Percentiles rank a stretch among this genome's conserved stretches.
phyloP scores from a whole-genome alignment of 2,113 vertebrate species.

The Cebus imitator region DNA sequence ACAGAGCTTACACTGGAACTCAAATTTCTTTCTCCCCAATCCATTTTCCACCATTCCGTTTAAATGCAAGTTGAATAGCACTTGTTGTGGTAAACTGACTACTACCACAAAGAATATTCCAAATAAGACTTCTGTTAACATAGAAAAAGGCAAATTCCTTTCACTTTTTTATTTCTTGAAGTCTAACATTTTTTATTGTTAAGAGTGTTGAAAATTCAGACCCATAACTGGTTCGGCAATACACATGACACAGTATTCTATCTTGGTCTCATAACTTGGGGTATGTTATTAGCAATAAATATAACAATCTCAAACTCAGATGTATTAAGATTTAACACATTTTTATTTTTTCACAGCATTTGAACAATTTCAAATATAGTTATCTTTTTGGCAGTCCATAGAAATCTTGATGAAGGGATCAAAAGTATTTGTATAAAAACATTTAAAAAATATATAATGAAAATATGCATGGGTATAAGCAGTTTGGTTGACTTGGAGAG shows the following conservation, averaged over 20 bases:
- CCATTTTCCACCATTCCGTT: not conserved
- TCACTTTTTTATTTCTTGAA: not conserved
- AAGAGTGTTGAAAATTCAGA: constrained; percentile 11
- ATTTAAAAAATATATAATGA: not conserved
- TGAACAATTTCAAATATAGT: constrained; percentile 66
- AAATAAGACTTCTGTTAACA: not conserved
- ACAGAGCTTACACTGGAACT: not conserved
- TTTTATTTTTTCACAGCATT: constrained; percentile 59
- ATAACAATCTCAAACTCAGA: not conserved
- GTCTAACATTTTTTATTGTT: not conserved
- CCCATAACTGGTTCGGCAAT: not conserved
- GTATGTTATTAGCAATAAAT: not conserved
- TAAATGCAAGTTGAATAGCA: not conserved
- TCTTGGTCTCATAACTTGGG: not conserved
- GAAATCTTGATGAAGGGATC: constrained; percentile 39
- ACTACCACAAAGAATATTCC: not conserved
- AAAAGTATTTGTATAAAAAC: not conserved
- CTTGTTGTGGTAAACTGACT: not conserved
- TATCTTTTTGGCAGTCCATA: constrained; percentile 52
- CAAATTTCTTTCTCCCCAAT: not conserved
- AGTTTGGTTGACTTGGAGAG: not conserved
- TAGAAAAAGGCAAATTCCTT: not conserved
- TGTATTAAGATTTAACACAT: constrained; percentile 12
- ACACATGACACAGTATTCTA: not conserved
- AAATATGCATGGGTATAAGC: not conserved